Conservation (phyloP, 30 jellyfish, hydroid and myxozoan genomes). For the Aurelia sp. region DNA sequence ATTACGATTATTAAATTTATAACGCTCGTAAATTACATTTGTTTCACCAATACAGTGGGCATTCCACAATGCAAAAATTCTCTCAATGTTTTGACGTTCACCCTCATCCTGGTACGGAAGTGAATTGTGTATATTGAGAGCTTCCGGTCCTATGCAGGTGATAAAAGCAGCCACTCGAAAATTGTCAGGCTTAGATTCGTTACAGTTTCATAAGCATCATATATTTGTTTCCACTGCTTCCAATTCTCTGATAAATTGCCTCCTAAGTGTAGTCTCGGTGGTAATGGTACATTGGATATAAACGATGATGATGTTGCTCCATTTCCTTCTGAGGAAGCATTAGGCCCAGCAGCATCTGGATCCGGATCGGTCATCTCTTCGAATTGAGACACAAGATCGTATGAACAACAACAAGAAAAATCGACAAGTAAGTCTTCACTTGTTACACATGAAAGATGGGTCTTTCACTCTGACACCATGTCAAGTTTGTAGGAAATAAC, state of each 20-base stretch:
- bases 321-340: background rate
- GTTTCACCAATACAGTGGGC: conserved; percentile 43
- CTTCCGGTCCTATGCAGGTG: conserved; percentile 39
- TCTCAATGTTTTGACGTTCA: conserved; percentile 31
- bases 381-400: too few relatives aligned
- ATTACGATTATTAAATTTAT: background rate
- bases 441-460: too few relatives aligned
- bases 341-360: background rate
- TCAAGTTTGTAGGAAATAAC: too few relatives aligned
- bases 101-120: conserved; percentile 21
- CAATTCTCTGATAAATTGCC: conserved; percentile 11
- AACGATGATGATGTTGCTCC: too few relatives aligned
- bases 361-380: too few relatives aligned
- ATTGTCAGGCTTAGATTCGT: conserved; percentile 26
- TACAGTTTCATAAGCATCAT: background rate
- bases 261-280: conserved; percentile 9
- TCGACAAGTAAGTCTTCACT: too few relatives aligned
- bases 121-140: conserved; percentile 2
- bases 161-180: conserved; percentile 44
- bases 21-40: conserved; percentile 19
- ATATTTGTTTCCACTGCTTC: conserved; percentile 12
- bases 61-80: conserved; percentile 21
- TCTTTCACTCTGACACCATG: too few relatives aligned
- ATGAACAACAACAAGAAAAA: too few relatives aligned
- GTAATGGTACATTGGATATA: too few relatives aligned